Evolutionary conservation across 2,888 invertebrate species (phyloP).

Genomic region (Epinotia ramella): DNA sequence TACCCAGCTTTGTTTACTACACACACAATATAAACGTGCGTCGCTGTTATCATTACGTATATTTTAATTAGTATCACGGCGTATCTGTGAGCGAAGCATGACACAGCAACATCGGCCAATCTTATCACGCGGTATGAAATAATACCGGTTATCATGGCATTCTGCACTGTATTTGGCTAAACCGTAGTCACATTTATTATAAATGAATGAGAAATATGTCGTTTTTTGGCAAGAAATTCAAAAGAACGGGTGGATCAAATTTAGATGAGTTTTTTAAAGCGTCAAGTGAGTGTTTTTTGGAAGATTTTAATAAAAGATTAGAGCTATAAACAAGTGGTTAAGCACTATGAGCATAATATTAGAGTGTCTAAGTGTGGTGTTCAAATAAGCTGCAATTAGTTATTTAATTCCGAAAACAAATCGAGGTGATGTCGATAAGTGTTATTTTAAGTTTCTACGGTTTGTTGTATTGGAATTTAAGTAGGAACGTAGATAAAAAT

Average conservation of each 20-base stretch:
- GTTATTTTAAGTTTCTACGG: background rate
- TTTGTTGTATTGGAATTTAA: background rate
- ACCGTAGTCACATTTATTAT: constrained; percentile 17
- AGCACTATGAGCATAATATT: background rate
- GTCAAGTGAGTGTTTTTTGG: constrained; percentile 60
- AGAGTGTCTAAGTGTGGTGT: background rate
- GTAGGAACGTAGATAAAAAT: too few species aligned
- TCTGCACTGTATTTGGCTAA: constrained; percentile 14
- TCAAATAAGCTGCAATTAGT: background rate
- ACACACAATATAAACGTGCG: background rate
- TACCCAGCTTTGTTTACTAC: background rate
- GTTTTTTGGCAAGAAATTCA: constrained; percentile 70
- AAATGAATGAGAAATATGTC: constrained; percentile 57
- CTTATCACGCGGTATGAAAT: constrained; percentile 34
- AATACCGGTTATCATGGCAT: constrained; percentile 38
- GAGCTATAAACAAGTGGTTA: constrained; percentile 2
- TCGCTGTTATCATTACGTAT: background rate
- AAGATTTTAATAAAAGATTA: background rate
- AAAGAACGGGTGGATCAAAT: constrained; percentile 66
- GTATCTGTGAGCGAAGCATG: constrained; percentile 25
- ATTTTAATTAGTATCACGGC: background rate
- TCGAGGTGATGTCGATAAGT: background rate
- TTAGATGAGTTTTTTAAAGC: constrained; percentile 63
- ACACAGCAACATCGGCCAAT: constrained; percentile 21
- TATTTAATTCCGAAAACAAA: background rate